A percentile compares a stretch with the other conserved stretches of the same genome.
phyloP scores from a whole-genome alignment of 1,140 invertebrate species.

The Drosophila elegans region DNA sequence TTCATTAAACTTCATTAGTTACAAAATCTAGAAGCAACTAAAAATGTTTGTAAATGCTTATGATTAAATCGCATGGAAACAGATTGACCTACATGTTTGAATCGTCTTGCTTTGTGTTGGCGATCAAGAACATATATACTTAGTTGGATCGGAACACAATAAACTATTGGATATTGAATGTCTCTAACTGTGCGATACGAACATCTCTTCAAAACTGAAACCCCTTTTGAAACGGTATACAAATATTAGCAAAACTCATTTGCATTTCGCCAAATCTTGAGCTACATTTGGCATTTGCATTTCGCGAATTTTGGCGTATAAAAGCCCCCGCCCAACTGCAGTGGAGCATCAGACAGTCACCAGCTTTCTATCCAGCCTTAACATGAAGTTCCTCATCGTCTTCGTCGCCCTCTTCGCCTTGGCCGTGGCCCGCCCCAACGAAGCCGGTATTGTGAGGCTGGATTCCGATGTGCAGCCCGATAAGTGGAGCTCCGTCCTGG shows the following conservation, averaged over 20 bases:
- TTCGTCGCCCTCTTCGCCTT: slow-evolving; percentile 48
- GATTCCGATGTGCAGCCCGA: slow-evolving; percentile 23
- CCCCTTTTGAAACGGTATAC: not conserved
- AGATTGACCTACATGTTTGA: too few species aligned
- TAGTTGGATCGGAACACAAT: too few species aligned
- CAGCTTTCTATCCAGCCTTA: slow-evolving; percentile 39
- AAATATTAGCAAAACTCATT: not conserved
- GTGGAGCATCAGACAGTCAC: slow-evolving; percentile 45
- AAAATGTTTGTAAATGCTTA: too few species aligned
- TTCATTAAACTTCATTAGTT: too few species aligned
- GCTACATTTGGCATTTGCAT: slow-evolving; percentile 42
- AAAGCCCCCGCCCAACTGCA: slow-evolving; percentile 33
- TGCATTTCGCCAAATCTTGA: not conserved
- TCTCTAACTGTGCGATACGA: not conserved
- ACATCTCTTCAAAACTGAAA: not conserved
- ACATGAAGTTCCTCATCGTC: slow-evolving; percentile 52
- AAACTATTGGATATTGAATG: not conserved
- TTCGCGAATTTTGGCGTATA: slow-evolving; percentile 28
- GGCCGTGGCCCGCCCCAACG: slow-evolving; percentile 35
- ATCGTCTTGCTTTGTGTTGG: too few species aligned
- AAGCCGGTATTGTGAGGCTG: not conserved
- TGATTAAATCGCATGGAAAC: too few species aligned
- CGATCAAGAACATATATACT: too few species aligned
- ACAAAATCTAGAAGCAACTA: too few species aligned
- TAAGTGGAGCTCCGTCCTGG: not conserved